Conservation (phyloP, 2,113 vertebrate species). For the Nesoenas mayeri region DNA sequence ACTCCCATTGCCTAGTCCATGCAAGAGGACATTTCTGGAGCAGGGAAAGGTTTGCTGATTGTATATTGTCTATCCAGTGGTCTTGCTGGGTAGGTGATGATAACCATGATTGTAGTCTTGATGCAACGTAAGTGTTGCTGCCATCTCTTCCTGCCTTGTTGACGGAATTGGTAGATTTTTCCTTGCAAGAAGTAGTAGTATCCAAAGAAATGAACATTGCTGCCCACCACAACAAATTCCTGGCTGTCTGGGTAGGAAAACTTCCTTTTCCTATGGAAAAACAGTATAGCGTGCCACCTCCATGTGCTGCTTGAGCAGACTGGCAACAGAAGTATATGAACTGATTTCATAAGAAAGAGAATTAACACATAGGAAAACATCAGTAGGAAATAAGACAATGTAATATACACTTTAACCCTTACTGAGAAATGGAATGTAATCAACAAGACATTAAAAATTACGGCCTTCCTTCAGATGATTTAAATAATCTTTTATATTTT, state of each 20-base stretch:
- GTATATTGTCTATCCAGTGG: background rate
- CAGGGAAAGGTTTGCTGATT: background rate
- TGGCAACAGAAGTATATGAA: background rate
- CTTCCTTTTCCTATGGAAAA: background rate
- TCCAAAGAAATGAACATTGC: background rate
- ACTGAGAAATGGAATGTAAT: background rate
- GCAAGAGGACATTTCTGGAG: background rate
- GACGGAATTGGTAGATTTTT: background rate
- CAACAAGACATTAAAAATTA: background rate
- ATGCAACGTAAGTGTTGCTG: background rate
- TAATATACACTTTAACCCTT: background rate
- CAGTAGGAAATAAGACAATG: background rate
- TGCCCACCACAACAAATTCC: background rate
- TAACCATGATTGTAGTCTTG: accelerated
- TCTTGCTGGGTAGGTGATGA: background rate
- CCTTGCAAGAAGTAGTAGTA: background rate
- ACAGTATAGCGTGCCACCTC: background rate
- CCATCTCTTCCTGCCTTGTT: background rate
- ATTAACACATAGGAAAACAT: background rate
- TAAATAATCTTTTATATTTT: background rate
- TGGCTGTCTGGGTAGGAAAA: background rate
- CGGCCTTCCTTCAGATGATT: background rate
- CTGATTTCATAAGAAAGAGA: background rate
- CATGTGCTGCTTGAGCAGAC: background rate
- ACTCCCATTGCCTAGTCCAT: background rate